Base-by-base conservation (phyloP, 2,797 vertebrate genomes). In the Protonibea diacanthus region DNA sequence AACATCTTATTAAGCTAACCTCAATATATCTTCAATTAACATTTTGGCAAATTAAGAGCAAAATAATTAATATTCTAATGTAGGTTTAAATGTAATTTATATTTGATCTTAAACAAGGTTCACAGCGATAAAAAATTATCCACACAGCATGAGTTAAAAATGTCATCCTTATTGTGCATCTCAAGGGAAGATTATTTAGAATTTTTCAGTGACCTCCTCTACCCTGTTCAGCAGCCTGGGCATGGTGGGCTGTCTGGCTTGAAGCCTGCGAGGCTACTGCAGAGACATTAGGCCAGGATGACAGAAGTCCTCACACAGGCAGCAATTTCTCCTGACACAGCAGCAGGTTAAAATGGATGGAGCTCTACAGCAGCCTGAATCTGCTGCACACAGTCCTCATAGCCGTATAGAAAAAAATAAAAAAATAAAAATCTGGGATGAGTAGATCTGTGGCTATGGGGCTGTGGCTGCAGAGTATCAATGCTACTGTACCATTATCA, bases 281-380 rank as follows among this genome's bases (percentile, higher is more conserved):
- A 87, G 76, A 89, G 88, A 89, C 88, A 83, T 92, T 86, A 85
- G 89, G 69, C 76, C 61, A 49, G 71, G 78, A 79, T 89, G 87
- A 89, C 89, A 87, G 86, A 91, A 90, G 88, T 86, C 86, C 90
- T 87, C 90, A 66, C 87, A 82, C 80, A 88, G 81, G 86, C 88
- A 91, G 73, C 87, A 89, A 87, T 89, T 89, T 84, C 64, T 81
- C 87, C 87, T 91, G 88, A 92, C 85, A 63, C 88, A 91, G 91
- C 91, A 90, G 80, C 71, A 1, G 80, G 78, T 55, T 52, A 52
- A 86, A 90, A 87, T 82, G 80, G 84, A 91, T 85, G 71, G 61
- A 70, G 80, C 77, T 84, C 69, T 55, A 70, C 76, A 71, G 84
- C 83, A 75, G 85, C 56, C 61, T 52, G 76, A 77, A 70, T 85